Evolutionary conservation across 2,888 invertebrate genomes (phyloP).

Genomic region (Cordilura impudica): DNA sequence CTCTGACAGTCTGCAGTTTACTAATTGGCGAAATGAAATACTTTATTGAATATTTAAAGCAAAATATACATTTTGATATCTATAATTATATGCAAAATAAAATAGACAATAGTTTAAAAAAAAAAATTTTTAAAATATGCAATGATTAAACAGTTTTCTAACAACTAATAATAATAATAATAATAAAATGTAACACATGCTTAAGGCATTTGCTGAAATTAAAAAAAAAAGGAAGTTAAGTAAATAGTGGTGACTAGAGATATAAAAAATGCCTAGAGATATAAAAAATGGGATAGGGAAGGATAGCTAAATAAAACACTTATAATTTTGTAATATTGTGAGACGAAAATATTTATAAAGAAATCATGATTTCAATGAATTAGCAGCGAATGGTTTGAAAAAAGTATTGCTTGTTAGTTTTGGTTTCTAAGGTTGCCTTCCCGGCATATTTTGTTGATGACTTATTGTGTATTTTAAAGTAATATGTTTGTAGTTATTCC

Average conservation of each 20-base stretch:
- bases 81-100: not conserved
- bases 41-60: not conserved
- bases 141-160: not conserved
- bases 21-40: constrained; percentile 6
- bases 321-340: too few species aligned
- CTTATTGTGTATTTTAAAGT: not conserved
- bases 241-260: not conserved
- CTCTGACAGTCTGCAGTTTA: constrained; percentile 6
- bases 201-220: not conserved
- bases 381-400: not conserved
- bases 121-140: not conserved
- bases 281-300: too few species aligned
- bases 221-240: not conserved
- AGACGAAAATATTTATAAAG: too few species aligned
- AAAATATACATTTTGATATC: not conserved
- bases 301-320: too few species aligned
- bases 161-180: not conserved
- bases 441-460: not conserved
- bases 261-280: too few species aligned
- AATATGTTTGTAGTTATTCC: not conserved
- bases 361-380: too few species aligned
- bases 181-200: not conserved
- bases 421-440: not conserved
- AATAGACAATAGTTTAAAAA: not conserved
- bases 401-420: not conserved